phyloP scores from a whole-genome alignment of 2,888 invertebrate species.

The Scaptomyza tumidula region DNA sequence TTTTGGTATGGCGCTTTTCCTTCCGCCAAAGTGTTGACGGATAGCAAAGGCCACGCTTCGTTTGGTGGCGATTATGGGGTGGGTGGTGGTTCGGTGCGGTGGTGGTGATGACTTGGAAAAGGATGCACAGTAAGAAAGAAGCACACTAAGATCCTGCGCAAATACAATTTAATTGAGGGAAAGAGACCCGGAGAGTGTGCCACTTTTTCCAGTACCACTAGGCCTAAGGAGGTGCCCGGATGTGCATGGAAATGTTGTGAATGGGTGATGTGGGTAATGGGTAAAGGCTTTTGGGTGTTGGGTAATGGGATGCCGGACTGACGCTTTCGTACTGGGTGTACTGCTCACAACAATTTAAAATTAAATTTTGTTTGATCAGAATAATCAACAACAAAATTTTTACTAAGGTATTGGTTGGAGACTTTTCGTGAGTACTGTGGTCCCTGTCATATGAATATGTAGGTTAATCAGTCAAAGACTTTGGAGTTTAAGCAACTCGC shows the following conservation, averaged over 20 bases:
- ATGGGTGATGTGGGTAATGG: not conserved
- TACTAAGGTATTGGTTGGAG: too few species aligned
- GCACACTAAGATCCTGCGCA: slow-evolving; percentile 60
- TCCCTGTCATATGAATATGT: too few species aligned
- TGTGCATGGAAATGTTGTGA: slow-evolving; percentile 7
- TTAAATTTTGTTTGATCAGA: slow-evolving; percentile 70
- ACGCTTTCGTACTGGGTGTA: slow-evolving; percentile 11
- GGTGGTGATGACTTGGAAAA: slow-evolving; percentile 1
- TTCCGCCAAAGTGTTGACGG: slow-evolving; percentile 58
- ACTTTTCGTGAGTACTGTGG: too few species aligned
- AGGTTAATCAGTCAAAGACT: too few species aligned
- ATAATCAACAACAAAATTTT: slow-evolving; percentile 65
- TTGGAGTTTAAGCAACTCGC: too few species aligned
- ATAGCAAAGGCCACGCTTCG: slow-evolving; percentile 52
- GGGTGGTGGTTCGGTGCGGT: slow-evolving; percentile 1
- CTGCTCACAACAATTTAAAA: slow-evolving; percentile 68
- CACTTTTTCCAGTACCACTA: slow-evolving; percentile 13
- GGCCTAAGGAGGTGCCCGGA: slow-evolving; percentile 47
- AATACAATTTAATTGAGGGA: slow-evolving; percentile 72
- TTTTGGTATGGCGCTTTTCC: slow-evolving; percentile 68
- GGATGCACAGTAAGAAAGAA: slow-evolving; percentile 8
- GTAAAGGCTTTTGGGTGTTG: not conserved
- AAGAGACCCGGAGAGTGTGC: slow-evolving; percentile 47
- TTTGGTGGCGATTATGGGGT: slow-evolving; percentile 12
- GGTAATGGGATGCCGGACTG: slow-evolving; percentile 17